These are phyloP conservation scores for Hirtodrosophila histrioides DNA, from an alignment of 2,888 invertebrate genomes.

Conservation along the genomic window DNA sequence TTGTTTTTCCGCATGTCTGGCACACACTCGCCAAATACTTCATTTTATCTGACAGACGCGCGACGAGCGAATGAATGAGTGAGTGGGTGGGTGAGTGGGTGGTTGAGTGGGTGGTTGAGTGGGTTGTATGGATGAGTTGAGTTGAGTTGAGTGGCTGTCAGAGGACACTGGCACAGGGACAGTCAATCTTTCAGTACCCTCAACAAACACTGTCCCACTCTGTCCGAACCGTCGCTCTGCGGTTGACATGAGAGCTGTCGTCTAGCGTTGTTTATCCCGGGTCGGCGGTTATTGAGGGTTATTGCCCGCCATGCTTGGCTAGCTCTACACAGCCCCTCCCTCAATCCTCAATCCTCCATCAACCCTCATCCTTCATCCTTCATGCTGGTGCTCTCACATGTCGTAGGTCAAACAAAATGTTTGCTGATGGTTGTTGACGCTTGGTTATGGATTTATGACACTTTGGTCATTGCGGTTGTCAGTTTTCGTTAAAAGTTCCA, in stretches of 20 bases:
- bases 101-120: constrained; percentile 15
- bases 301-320: constrained; percentile 67
- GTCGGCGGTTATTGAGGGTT: constrained; percentile 58
- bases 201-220: constrained; percentile 18
- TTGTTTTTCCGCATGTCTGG: constrained; percentile 65
- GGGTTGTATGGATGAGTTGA: constrained; percentile 16
- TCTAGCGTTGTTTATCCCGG: constrained; percentile 47
- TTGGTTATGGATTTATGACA: constrained; percentile 81
- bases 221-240: constrained; percentile 52
- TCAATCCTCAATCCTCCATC: too few relatives aligned
- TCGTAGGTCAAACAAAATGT: constrained; percentile 78
- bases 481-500: constrained; percentile 73
- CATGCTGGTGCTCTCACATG: constrained; percentile 59
- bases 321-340: too few relatives aligned
- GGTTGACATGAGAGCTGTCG: constrained; percentile 74
- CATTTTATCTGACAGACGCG: constrained; percentile 73
- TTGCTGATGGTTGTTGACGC: constrained; percentile 80
- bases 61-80: constrained; percentile 34
- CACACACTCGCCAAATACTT: constrained; percentile 61
- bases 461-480: constrained; percentile 77
- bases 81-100: constrained; percentile 34
- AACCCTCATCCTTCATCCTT: too few relatives aligned
- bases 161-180: constrained; percentile 24
- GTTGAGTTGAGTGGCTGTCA: constrained; percentile 52
- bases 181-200: constrained; percentile 47